Base-by-base conservation (phyloP, 2,113 vertebrate genomes). In the Laterallus jamaicensis region DNA sequence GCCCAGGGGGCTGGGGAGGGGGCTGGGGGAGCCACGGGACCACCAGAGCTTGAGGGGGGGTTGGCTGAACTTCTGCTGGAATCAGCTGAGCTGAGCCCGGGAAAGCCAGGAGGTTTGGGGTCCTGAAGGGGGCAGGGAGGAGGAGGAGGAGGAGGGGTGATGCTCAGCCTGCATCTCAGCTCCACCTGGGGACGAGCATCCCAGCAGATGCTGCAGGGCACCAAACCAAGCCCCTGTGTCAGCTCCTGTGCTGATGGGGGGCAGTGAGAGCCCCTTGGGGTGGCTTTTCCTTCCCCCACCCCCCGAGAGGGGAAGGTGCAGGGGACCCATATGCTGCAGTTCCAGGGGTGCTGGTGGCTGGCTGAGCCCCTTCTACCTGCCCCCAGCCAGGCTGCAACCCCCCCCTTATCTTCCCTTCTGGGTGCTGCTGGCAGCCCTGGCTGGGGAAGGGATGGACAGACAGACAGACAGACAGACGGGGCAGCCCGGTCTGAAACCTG, bases 81-180 rank as follows among this genome's bases (percentile, higher is more conserved):
- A 29, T 18, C 0, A 15, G 59, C 12, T 3, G 8, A 64, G n/a
- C 17, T 0, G 3, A 32, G 22, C 3, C 1, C 0, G 0, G 44
- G 52, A 13, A 54, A 59, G 52, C 9, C 1, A 7, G 49, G 50
- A 26, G 32, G 47, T 42, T 15, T 60, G 60, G 52, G 44, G 60
- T 44, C 40, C 19, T 0, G 1, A 7, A 25, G 44, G 5, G 0
- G 3, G 52, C 1, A 5, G 31, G 85, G 18, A 20, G 47, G 60
- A 42, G 25, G 50, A 67, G 32, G 75, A 50, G 35, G 64, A 63
- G 28, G 70, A 71, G 49, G 40, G 6, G 35, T 0, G 25, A 68
- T 35, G 60, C 47, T 47, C 16, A 15, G 1, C 0, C 9, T 9
- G 15, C 6, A 0, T 5, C 29, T 31, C 0, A 8, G 68, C 9